Percentiles rank a stretch among this genome's conserved stretches.
phyloP scores from a whole-genome alignment of 1,140 invertebrate genomes.

The Ganaspis sp. region DNA sequence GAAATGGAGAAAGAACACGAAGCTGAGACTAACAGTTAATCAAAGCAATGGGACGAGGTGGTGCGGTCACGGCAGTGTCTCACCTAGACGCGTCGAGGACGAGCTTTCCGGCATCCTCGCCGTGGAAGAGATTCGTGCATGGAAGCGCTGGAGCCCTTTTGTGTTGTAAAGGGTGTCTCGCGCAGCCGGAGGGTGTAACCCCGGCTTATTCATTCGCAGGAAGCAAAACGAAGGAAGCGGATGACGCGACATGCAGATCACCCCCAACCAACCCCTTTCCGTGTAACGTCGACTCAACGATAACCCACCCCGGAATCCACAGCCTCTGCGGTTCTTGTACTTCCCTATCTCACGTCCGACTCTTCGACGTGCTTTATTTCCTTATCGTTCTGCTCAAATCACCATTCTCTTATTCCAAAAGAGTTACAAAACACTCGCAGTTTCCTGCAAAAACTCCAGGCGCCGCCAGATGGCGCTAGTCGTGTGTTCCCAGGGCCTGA shows the following conservation, averaged over 20 bases:
- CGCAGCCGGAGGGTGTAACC: conserved; percentile 68
- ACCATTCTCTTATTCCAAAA: neutral
- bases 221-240: conserved; percentile 71
- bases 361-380: conserved; percentile 25
- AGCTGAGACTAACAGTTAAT: neutral
- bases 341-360: conserved; percentile 22
- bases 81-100: conserved; percentile 49
- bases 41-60: neutral
- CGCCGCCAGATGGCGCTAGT: too few species aligned
- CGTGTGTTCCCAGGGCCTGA: too few species aligned
- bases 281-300: conserved; percentile 44
- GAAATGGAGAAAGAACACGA: neutral
- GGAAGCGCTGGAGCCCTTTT: conserved; percentile 49
- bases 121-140: conserved; percentile 57
- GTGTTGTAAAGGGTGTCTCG: conserved; percentile 65
- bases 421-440: neutral
- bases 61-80: neutral
- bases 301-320: conserved; percentile 49
- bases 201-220: conserved; percentile 71
- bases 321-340: conserved; percentile 31
- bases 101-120: conserved; percentile 66
- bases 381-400: conserved; percentile 11
- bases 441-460: neutral
- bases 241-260: conserved; percentile 69
- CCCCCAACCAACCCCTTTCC: conserved; percentile 50